Conservation (phyloP, 2,113 vertebrate species). For the Oryzias curvinotus region DNA sequence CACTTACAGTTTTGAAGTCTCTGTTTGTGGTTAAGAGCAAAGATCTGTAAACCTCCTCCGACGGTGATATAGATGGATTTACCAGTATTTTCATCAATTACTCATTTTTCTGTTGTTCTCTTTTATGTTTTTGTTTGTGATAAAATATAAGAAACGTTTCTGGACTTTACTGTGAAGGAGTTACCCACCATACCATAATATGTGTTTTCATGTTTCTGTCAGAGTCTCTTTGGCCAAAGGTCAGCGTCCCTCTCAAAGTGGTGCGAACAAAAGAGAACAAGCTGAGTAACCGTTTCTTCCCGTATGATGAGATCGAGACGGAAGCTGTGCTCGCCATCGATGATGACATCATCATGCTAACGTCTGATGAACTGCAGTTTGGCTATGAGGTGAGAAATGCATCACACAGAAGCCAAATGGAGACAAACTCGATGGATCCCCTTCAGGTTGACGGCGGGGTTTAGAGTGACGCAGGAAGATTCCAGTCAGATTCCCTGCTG, state of each 20-base stretch:
- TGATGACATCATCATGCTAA: conserved; percentile 98
- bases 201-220: not conserved
- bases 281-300: conserved; percentile 98
- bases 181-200: no score
- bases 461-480: conserved; percentile 57
- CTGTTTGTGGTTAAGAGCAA: conserved; percentile 38
- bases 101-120: no score
- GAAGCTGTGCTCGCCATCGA: conserved; percentile 96
- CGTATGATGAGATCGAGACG: conserved; percentile 95
- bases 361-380: conserved; percentile 96
- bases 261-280: conserved; percentile 96
- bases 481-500: conserved; percentile 46
- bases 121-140: no score
- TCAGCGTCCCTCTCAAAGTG: conserved; percentile 92
- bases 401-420: not conserved
- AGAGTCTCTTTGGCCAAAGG: conserved; percentile 97
- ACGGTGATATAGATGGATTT: not conserved
- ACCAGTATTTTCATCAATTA: not conserved
- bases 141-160: not conserved
- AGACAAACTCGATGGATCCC: conserved; percentile 12
- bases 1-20: conserved; percentile 49
- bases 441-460: conserved; percentile 57
- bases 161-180: not conserved
- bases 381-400: conserved; percentile 88
- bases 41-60: conserved; percentile 3